Conservation (phyloP, 2,113 vertebrate species). For the Gallinago paraguaiae region DNA sequence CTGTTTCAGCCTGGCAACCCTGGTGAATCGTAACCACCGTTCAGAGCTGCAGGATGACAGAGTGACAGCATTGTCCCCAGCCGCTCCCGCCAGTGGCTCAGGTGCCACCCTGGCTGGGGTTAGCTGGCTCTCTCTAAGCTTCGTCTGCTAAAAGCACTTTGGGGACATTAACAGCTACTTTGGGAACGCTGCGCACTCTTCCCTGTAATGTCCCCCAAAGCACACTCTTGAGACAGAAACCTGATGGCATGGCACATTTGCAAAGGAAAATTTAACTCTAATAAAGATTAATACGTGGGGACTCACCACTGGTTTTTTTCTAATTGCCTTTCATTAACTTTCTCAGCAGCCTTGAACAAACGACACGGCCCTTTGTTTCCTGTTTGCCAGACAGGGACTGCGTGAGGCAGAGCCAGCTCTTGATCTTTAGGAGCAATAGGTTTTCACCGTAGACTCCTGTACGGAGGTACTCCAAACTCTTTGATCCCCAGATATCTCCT, state of each 20-base stretch:
- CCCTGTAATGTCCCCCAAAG: neutral
- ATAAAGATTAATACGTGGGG: neutral
- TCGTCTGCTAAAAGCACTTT: neutral
- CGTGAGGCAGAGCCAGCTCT: neutral
- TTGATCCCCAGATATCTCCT: neutral
- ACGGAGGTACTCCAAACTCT: neutral
- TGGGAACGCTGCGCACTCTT: neutral
- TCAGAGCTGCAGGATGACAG: neutral
- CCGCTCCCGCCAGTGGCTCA: neutral
- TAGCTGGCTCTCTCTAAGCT: neutral
- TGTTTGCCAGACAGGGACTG: neutral
- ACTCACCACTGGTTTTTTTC: neutral
- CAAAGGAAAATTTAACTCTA: neutral
- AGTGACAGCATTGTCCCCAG: neutral
- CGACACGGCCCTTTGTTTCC: fast-evolving
- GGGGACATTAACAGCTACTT: neutral
- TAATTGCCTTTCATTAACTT: neutral
- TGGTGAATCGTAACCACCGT: fast-evolving
- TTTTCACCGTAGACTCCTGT: neutral
- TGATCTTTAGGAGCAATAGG: neutral
- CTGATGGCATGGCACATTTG: neutral
- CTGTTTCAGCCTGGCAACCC: neutral
- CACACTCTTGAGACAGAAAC: neutral
- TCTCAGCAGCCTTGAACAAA: neutral
- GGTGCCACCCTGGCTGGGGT: neutral